These are phyloP conservation scores for Xenus cinereus DNA, from an alignment of 2,113 vertebrate genomes.

Conservation along the genomic window DNA sequence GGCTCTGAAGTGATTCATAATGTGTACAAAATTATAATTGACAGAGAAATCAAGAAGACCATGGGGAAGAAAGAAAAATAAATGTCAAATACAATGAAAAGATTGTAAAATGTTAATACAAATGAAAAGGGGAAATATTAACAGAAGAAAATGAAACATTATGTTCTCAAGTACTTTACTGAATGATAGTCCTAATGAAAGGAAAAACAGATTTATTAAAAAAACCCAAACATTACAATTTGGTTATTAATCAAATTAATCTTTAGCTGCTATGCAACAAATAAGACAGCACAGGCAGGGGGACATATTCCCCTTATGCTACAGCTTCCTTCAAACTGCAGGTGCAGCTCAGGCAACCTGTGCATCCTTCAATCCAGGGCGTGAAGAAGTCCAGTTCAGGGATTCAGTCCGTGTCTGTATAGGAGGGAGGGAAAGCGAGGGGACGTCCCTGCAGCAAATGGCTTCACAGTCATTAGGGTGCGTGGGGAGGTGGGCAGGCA, in stretches of 20 bases:
- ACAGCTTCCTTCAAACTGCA: not conserved
- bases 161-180: conserved; percentile 10
- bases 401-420: accelerated
- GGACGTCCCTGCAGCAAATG: not conserved
- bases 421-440: not conserved
- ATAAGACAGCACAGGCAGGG: not conserved
- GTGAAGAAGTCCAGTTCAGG: accelerated
- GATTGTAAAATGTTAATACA: not conserved
- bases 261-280: not conserved
- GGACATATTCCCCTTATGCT: not conserved
- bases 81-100: conserved; percentile 10
- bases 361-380: too few species aligned
- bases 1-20: conserved; percentile 1
- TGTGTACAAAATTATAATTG: not conserved
- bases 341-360: accelerated
- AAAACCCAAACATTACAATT: not conserved
- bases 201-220: not conserved
- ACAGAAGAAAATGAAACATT: not conserved
- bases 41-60: conserved; percentile 13
- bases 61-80: not conserved
- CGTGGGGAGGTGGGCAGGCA: too few species aligned
- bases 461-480: accelerated
- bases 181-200: not conserved
- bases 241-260: not conserved
- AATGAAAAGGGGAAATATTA: conserved; percentile 2